A percentile compares a stretch with the other conserved stretches of the same genome.
Evolutionary conservation across 2,113 vertebrate species (phyloP).

Genomic region (Platysteira castanea): DNA sequence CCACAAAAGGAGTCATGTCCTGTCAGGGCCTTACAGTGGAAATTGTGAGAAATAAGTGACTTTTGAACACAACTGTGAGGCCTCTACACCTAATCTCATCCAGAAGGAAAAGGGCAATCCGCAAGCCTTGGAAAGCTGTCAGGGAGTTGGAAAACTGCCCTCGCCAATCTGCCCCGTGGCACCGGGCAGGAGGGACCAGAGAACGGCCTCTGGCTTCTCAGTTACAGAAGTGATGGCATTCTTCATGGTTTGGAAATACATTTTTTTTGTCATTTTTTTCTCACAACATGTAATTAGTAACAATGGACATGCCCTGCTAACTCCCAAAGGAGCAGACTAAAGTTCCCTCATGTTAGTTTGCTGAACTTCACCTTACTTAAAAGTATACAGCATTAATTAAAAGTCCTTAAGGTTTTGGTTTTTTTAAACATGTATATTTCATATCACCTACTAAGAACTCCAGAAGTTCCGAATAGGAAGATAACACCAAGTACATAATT

Average conservation of each 20-base stretch:
- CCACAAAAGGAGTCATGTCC: accelerated
- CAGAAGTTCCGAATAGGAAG: background rate
- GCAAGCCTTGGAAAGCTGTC: background rate
- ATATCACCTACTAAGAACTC: background rate
- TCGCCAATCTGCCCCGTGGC: accelerated
- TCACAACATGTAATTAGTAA: background rate
- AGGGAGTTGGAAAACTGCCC: background rate
- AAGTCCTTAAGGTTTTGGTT: background rate
- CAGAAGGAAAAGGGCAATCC: background rate
- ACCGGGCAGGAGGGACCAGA: background rate
- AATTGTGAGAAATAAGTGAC: background rate
- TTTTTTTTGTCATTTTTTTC: background rate
- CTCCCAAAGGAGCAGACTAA: background rate
- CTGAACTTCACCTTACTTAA: background rate
- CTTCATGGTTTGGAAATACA: background rate
- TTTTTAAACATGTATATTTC: background rate
- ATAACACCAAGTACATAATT: background rate
- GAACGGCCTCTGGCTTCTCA: background rate
- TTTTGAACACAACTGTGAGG: background rate
- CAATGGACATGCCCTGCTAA: background rate
- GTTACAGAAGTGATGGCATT: accelerated
- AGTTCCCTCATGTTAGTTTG: background rate
- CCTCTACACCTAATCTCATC: background rate
- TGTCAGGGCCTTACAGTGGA: accelerated
- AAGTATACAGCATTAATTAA: background rate